Conservation (phyloP, 2,113 vertebrate species). For the Platysternon megacephalum region DNA sequence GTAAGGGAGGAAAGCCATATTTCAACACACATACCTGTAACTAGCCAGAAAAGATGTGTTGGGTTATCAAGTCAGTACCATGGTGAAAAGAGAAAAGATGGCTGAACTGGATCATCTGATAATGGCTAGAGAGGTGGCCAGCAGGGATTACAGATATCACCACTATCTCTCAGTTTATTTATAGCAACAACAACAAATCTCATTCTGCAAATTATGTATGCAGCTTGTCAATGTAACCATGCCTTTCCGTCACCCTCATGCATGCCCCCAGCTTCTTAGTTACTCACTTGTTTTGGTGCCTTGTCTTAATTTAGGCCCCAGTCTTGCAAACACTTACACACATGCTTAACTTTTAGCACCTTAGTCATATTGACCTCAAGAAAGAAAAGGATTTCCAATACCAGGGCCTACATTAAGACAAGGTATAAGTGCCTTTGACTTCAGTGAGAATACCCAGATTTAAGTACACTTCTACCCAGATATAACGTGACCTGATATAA, state of each 20-base stretch:
- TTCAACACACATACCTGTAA: not conserved
- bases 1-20: not conserved
- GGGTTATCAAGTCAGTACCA: not conserved
- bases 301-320: not conserved
- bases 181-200: not conserved
- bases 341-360: not conserved
- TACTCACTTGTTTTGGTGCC: not conserved
- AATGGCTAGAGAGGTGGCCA: not conserved
- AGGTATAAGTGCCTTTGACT: not conserved
- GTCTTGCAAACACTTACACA: not conserved
- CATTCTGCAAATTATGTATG: not conserved
- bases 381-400: not conserved
- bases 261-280: not conserved
- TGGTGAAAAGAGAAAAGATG: not conserved
- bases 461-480: no score
- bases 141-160: not conserved
- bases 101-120: not conserved
- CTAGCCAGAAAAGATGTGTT: not conserved
- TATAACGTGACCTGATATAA: no score
- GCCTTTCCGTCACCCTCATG: not conserved
- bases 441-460: not conserved
- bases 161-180: conserved; percentile 3
- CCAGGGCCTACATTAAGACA: not conserved
- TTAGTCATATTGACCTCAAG: not conserved
- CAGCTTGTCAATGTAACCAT: not conserved